Evolutionary conservation across 1,140 invertebrate species (phyloP).

Genomic region (Pararge aegeria): DNA sequence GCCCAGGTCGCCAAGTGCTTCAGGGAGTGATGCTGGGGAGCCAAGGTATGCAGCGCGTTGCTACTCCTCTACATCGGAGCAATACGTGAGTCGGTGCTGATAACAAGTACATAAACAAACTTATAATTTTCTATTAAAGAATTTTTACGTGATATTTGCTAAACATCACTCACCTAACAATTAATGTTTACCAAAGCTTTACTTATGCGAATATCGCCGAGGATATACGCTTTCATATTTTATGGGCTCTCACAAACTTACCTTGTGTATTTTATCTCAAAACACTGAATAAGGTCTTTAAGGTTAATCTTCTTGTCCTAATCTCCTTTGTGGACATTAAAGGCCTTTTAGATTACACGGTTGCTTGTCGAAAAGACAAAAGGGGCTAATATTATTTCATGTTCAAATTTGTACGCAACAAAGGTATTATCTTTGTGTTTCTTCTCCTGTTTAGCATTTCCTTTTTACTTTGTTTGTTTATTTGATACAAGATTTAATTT

Average conservation of each 20-base stretch:
- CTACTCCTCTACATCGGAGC: too few species aligned
- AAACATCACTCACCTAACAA: too few species aligned
- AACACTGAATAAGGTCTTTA: slow-evolving; percentile 7
- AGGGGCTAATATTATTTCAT: neutral
- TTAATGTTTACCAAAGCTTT: too few species aligned
- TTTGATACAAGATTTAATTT: neutral
- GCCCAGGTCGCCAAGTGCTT: too few species aligned
- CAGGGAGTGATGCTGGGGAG: too few species aligned
- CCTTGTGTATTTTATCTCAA: slow-evolving; percentile 4
- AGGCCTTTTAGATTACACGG: slow-evolving; percentile 2
- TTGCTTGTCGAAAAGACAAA: neutral
- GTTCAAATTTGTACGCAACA: neutral
- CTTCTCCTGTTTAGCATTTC: neutral
- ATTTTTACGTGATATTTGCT: neutral
- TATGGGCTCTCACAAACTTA: slow-evolving; percentile 4
- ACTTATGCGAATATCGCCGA: too few species aligned
- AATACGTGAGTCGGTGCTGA: too few species aligned
- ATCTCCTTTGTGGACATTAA: slow-evolving; percentile 11
- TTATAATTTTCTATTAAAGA: too few species aligned
- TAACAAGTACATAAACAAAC: too few species aligned
- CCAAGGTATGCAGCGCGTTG: too few species aligned
- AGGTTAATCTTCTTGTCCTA: slow-evolving; percentile 11
- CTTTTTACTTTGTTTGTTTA: neutral
- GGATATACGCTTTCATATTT: neutral
- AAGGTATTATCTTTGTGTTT: neutral